These are phyloP conservation scores for Micoletzkya japonica DNA, from an alignment of 2,888 invertebrate species.

Conservation along the genomic window DNA sequence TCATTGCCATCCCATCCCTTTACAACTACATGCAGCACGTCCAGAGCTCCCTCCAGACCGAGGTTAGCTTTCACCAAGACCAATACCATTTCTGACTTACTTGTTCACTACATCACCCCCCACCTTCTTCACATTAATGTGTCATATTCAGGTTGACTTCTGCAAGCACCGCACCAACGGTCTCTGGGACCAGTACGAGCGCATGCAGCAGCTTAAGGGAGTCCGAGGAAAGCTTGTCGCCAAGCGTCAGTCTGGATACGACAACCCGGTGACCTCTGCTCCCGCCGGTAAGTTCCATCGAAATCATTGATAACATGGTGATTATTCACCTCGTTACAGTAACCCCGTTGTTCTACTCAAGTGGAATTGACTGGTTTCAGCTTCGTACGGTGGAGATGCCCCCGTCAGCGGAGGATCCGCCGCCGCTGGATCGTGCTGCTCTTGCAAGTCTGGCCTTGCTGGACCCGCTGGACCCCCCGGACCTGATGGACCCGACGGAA, in stretches of 20 bases:
- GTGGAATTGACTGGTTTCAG: neutral
- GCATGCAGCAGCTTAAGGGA: constrained; percentile 44
- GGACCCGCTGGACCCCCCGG: constrained; percentile 46
- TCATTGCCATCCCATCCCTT: constrained; percentile 59
- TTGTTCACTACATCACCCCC: neutral
- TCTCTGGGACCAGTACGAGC: constrained; percentile 50
- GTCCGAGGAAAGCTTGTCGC: constrained; percentile 39
- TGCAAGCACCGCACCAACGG: constrained; percentile 53
- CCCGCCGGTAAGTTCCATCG: neutral
- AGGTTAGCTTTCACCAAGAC: constrained; percentile 33
- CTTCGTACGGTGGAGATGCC: constrained; percentile 19
- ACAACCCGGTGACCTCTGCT: constrained; percentile 21
- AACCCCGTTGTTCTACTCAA: neutral
- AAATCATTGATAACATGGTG: neutral
- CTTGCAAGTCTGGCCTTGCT: constrained; percentile 29
- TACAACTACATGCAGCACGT: constrained; percentile 63
- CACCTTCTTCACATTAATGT: neutral
- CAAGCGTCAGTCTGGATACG: constrained; percentile 52
- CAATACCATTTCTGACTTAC: neutral
- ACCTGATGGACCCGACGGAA: constrained; percentile 31
- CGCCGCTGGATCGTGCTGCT: constrained; percentile 24
- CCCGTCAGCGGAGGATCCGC: constrained; percentile 9
- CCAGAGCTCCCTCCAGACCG: constrained; percentile 58
- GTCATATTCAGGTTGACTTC: constrained; percentile 47
- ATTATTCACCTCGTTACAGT: neutral